Base-by-base conservation (phyloP, 2,113 vertebrate genomes). In the Nannobrachium achirus region DNA sequence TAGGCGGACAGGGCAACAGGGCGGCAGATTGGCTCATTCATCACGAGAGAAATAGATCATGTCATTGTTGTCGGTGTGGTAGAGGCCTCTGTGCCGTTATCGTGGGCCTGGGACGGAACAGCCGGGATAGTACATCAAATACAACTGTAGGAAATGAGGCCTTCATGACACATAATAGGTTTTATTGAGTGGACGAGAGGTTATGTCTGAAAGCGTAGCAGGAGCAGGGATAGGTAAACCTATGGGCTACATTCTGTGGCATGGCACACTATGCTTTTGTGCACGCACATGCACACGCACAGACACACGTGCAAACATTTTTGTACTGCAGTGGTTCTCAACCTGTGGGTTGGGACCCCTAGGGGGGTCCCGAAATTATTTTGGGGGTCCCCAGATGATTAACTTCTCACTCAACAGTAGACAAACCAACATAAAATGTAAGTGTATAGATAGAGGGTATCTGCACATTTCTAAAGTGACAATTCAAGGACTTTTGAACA, bases 1-100 rank as follows among this genome's bases (percentile, higher is more conserved):
- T 88, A 85, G 81, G 83, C 72, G 16, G 86, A 84, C 86, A 88
- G 87, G 81, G 89, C 86, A 88, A 76, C 83, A 83, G 88, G 87
- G 80, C 86, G 81, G 71, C 82, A 89, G 86, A 91, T 91, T 91
- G 88, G 69, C 80, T 68, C 87, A 91, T 91, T 88, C 79, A 91
- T 90, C 89, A 90, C 19, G 44, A 70, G 71, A 82, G 87, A 89
- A 91, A 91, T 90, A 87, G 89, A 89, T 91, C 88, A 91, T 87
- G 88, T 89, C 87, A 90, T 51, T 18, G 65, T 62, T 71, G 78
- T 84, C 75, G 76, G 76, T 73, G 78, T 55, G 69, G 71, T 15
- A 6, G 79, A 84, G 85, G 75, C 73, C 76, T 78, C 18, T 66
- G 60, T 71, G 60, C 68, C 71, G 83, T 79, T 79, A 65, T 80